Percentiles rank a stretch among this genome's conserved stretches.
Conservation (phyloP, 1,140 invertebrate genomes). For the Drosophila burlai region DNA sequence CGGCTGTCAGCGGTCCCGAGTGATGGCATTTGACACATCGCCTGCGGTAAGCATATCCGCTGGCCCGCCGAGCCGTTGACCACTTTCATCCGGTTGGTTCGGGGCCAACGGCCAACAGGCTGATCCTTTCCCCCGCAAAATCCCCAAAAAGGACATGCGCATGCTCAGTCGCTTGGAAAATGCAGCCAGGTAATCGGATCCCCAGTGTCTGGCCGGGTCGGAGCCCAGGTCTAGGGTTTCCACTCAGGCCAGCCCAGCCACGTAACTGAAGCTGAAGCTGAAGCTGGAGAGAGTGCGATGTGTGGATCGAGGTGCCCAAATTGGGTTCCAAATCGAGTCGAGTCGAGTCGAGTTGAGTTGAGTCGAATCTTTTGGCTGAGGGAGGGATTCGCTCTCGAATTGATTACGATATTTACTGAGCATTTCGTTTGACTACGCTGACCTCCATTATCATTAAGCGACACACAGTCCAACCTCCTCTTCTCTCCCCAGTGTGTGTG, state of each 20-base stretch:
- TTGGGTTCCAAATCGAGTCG: slow-evolving; percentile 61
- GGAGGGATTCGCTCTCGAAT: slow-evolving; percentile 51
- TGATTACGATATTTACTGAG: slow-evolving; percentile 80
- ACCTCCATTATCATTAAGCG: slow-evolving; percentile 82
- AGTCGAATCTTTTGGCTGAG: slow-evolving; percentile 8
- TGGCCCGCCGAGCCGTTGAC: slow-evolving; percentile 55
- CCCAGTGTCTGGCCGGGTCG: slow-evolving; percentile 47
- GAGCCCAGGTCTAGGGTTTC: slow-evolving; percentile 58
- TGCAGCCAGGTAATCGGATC: slow-evolving; percentile 75
- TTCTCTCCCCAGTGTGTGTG: slow-evolving; percentile 6
- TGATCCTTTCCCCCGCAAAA: slow-evolving; percentile 39
- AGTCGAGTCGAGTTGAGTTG: slow-evolving; percentile 39
- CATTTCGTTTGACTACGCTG: slow-evolving; percentile 79
- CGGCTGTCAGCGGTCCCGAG: slow-evolving; percentile 35
- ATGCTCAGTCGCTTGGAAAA: slow-evolving; percentile 79
- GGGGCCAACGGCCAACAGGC: slow-evolving; percentile 66
- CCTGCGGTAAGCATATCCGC: slow-evolving; percentile 77
- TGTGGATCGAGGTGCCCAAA: slow-evolving; percentile 36
- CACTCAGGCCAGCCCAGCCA: not conserved
- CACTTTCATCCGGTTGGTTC: slow-evolving; percentile 75
- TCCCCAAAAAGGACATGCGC: slow-evolving; percentile 69
- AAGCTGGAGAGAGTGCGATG: not conserved
- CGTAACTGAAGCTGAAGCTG: slow-evolving; percentile 57
- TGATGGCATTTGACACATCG: slow-evolving; percentile 61
- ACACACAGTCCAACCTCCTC: slow-evolving; percentile 10